Evolutionary conservation across 1,140 invertebrate genomes (phyloP).

Genomic region (Leptinotarsa defecta): DNA sequence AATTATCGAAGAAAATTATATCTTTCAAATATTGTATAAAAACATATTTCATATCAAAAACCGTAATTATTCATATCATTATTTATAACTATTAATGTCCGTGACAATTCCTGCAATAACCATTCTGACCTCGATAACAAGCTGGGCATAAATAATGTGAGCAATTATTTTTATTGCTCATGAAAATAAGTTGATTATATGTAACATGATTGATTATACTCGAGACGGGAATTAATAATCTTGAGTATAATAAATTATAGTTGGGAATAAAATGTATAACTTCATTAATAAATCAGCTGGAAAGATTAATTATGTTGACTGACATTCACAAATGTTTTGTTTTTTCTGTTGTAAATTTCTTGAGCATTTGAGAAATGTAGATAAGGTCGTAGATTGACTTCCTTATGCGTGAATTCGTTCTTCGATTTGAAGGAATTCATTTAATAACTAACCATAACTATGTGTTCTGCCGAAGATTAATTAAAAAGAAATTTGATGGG

Average conservation of each 20-base stretch:
- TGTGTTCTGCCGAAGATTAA: too few relatives aligned
- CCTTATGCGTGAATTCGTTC: background rate
- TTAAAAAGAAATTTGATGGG: too few relatives aligned
- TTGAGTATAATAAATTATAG: conserved; percentile 23
- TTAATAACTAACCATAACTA: too few relatives aligned
- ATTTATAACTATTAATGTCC: conserved; percentile 1
- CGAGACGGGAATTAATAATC: conserved; percentile 23
- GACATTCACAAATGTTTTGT: conserved; percentile 22
- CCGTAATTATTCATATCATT: conserved; percentile 9
- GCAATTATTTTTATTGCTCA: conserved; percentile 30
- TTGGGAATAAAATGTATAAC: conserved; percentile 24
- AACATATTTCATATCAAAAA: background rate
- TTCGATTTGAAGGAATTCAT: too few relatives aligned
- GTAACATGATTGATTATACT: conserved; percentile 25
- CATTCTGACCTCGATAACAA: conserved; percentile 27
- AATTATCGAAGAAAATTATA: too few relatives aligned
- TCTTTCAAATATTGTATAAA: background rate
- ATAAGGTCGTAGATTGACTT: background rate
- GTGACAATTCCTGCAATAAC: conserved; percentile 7
- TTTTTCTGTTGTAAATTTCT: conserved; percentile 3
- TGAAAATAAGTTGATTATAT: conserved; percentile 25
- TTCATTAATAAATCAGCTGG: conserved; percentile 17
- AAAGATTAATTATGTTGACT: conserved; percentile 22
- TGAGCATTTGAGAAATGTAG: background rate
- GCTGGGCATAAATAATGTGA: conserved; percentile 21